A percentile compares a stretch with the other conserved stretches of the same genome.
These are phyloP conservation scores for Alligator sinensis DNA, from an alignment of 2,113 vertebrate genomes.

Conservation along the genomic window DNA sequence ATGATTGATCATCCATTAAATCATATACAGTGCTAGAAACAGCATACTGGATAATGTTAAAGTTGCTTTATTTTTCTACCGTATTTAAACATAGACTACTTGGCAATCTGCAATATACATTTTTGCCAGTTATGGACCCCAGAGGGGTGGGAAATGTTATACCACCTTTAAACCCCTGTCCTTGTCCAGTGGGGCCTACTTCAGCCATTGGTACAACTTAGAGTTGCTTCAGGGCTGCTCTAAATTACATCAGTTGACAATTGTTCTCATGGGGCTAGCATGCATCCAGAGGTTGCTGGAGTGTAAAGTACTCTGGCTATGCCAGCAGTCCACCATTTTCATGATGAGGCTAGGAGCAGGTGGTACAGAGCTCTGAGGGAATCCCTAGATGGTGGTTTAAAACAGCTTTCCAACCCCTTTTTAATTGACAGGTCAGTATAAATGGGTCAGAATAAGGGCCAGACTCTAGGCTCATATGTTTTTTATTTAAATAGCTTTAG, in stretches of 20 bases:
- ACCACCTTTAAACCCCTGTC: constrained; percentile 63
- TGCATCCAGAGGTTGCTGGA: constrained; percentile 72
- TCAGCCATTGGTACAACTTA: constrained; percentile 65
- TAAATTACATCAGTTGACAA: constrained; percentile 75
- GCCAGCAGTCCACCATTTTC: constrained; percentile 71
- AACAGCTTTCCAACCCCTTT: constrained; percentile 66
- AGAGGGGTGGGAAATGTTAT: constrained; percentile 63
- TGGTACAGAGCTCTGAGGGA: constrained; percentile 69
- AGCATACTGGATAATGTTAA: constrained; percentile 62
- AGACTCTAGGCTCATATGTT: constrained; percentile 51
- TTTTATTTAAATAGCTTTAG: constrained; percentile 61
- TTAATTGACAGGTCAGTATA: constrained; percentile 62
- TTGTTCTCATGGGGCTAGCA: constrained; percentile 68
- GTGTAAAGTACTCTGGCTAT: constrained; percentile 74
- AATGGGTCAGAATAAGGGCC: constrained; percentile 37
- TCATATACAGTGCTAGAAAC: constrained; percentile 62
- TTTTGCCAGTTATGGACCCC: constrained; percentile 70
- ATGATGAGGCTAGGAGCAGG: constrained; percentile 67
- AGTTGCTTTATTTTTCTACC: constrained; percentile 58
- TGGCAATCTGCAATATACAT: constrained; percentile 70
- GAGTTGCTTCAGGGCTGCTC: constrained; percentile 69
- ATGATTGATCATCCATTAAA: constrained; percentile 75
- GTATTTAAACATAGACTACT: constrained; percentile 65
- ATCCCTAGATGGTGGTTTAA: constrained; percentile 75
- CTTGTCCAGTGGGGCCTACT: neutral